Evolutionary conservation across 2,797 vertebrate genomes (phyloP).

Genomic region (Myotis daubentonii): DNA sequence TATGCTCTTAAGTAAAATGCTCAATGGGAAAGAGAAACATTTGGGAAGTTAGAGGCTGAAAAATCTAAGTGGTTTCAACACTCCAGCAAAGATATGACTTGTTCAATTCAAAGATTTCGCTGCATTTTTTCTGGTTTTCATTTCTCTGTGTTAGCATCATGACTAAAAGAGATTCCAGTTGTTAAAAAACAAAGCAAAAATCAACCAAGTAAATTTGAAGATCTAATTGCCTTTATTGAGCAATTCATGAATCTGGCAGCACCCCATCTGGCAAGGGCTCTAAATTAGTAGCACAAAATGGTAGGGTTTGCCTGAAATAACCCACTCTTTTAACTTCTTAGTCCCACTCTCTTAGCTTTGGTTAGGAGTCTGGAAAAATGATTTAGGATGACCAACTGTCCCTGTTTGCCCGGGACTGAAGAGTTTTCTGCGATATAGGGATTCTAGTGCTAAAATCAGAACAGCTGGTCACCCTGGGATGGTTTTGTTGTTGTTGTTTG

Average conservation of each 20-base stretch:
- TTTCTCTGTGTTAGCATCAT: neutral
- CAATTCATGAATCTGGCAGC: neutral
- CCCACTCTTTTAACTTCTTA: too few species aligned
- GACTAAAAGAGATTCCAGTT: neutral
- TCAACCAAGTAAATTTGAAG: neutral
- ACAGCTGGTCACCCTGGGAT: neutral
- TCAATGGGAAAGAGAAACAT: slow-evolving; percentile 39
- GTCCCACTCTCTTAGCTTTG: neutral
- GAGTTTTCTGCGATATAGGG: neutral
- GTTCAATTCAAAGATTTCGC: neutral
- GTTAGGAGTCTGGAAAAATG: neutral
- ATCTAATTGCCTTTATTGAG: neutral
- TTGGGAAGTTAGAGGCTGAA: slow-evolving; percentile 60
- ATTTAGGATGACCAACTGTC: neutral
- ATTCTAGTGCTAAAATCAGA: neutral
- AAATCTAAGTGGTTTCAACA: neutral
- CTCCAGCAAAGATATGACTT: neutral
- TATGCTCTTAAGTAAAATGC: slow-evolving; percentile 55
- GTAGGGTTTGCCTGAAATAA: neutral
- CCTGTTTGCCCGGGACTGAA: neutral
- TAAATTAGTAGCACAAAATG: neutral
- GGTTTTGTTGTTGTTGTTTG: neutral
- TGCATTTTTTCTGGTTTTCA: neutral
- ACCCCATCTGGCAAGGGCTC: neutral
- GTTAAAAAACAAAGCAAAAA: neutral